Conservation (phyloP, 1,140 invertebrate genomes). For the Drosophila nannoptera region DNA sequence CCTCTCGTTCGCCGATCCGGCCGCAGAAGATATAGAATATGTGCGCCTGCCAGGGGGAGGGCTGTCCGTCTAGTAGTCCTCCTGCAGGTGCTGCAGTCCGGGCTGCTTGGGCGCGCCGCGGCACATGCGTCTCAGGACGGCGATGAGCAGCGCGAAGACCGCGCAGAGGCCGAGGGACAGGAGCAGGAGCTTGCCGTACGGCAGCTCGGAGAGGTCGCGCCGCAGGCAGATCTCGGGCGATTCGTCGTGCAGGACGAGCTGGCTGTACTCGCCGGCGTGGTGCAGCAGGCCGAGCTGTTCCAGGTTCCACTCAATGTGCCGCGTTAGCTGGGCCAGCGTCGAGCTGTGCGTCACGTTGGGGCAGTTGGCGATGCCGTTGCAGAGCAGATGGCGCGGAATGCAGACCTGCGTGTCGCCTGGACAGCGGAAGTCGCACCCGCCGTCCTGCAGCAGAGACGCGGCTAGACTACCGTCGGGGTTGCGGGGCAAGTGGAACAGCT, state of each 20-base stretch:
- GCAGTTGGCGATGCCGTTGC: slow-evolving; percentile 90
- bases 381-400: slow-evolving; percentile 88
- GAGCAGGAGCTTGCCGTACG: slow-evolving; percentile 81
- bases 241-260: slow-evolving; percentile 82
- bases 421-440: slow-evolving; percentile 88
- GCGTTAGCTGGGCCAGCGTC: slow-evolving; percentile 80
- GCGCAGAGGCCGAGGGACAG: slow-evolving; percentile 80
- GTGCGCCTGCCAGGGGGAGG: background rate
- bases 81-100: slow-evolving; percentile 55
- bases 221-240: slow-evolving; percentile 82
- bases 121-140: slow-evolving; percentile 79
- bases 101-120: slow-evolving; percentile 57
- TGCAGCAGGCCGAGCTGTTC: slow-evolving; percentile 81
- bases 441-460: slow-evolving; percentile 85
- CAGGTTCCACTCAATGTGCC: slow-evolving; percentile 81
- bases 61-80: slow-evolving; percentile 52
- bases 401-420: slow-evolving; percentile 89
- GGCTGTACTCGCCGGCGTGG: slow-evolving; percentile 78
- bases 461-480: slow-evolving; percentile 89
- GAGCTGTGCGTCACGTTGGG: slow-evolving; percentile 83
- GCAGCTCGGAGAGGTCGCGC: slow-evolving; percentile 71
- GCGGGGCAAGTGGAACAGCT: slow-evolving; percentile 90
- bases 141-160: slow-evolving; percentile 78
- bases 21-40: background rate
- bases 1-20: no score